These are phyloP conservation scores for Agrochola lychnidis DNA, from an alignment of 2,888 invertebrate species.

Conservation along the genomic window DNA sequence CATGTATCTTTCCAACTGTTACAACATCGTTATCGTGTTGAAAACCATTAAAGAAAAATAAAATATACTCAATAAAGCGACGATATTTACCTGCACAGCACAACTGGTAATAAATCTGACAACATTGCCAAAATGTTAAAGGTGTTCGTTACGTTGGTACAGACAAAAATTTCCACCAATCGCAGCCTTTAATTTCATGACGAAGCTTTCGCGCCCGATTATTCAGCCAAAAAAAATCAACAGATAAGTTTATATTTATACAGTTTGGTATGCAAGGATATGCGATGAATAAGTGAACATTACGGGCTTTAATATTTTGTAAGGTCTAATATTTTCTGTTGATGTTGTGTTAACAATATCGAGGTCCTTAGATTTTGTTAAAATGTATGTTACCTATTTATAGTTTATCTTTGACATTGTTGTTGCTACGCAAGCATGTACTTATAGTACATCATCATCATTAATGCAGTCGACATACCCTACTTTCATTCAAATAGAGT, in stretches of 20 bases:
- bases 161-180: conserved; percentile 82
- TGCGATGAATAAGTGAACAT: conserved; percentile 24
- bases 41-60: conserved; percentile 86
- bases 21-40: conserved; percentile 77
- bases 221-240: conserved; percentile 81
- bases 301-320: conserved; percentile 13
- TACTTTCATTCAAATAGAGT: not conserved
- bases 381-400: conserved; percentile 1
- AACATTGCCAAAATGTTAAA: conserved; percentile 85
- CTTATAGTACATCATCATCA: conserved; percentile 1
- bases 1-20: conserved; percentile 75
- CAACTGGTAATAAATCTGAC: conserved; percentile 89
- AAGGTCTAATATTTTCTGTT: not conserved
- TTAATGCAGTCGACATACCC: conserved; percentile 14
- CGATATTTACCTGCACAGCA: conserved; percentile 88
- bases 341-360: not conserved
- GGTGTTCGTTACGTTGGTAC: conserved; percentile 83
- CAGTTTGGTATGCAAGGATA: conserved; percentile 63
- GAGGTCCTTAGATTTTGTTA: not conserved
- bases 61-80: conserved; percentile 82
- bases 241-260: conserved; percentile 71
- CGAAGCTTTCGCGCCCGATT: conserved; percentile 88
- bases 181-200: conserved; percentile 74
- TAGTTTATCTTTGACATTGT: conserved; percentile 47
- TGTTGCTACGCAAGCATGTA: conserved; percentile 60